A percentile compares a stretch with the other conserved stretches of the same genome.
Conservation (phyloP, 1,140 invertebrate genomes). For the Procambarus clarkii region DNA sequence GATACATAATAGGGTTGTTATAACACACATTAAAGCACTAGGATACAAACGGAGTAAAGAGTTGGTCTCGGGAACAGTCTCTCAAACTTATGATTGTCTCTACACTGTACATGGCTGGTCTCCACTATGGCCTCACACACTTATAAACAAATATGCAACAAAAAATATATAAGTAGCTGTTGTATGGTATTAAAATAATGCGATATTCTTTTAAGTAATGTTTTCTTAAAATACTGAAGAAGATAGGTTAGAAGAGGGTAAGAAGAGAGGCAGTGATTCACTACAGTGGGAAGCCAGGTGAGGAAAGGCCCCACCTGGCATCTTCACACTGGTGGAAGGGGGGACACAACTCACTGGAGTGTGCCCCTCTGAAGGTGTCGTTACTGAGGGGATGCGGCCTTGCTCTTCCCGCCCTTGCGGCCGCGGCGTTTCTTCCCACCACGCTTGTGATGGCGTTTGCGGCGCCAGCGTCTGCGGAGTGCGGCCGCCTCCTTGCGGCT, state of each 20-base stretch:
- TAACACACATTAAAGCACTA: not conserved
- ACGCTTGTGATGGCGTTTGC: conserved; percentile 64
- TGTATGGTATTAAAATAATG: not conserved
- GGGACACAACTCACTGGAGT: not conserved
- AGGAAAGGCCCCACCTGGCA: not conserved
- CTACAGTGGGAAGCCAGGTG: not conserved
- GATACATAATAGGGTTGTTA: not conserved
- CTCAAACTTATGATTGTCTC: not conserved
- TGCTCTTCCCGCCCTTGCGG: conserved; percentile 23
- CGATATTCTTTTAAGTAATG: not conserved
- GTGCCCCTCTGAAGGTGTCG: not conserved
- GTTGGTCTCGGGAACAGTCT: not conserved
- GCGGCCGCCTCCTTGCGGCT: conserved; percentile 47
- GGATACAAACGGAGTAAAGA: not conserved
- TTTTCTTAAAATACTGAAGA: not conserved
- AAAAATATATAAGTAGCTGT: not conserved
- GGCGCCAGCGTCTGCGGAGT: conserved; percentile 57
- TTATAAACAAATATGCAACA: conserved; percentile 13
- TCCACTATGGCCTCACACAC: not conserved
- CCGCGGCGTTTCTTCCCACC: conserved; percentile 27
- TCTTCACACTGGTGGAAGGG: not conserved
- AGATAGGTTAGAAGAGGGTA: not conserved
- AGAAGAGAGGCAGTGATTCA: not conserved
- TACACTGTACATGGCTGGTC: not conserved
- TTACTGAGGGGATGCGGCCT: not conserved